Evolutionary conservation across 2,113 vertebrate genomes (phyloP).

Genomic region (Epinephelus fuscoguttatus): DNA sequence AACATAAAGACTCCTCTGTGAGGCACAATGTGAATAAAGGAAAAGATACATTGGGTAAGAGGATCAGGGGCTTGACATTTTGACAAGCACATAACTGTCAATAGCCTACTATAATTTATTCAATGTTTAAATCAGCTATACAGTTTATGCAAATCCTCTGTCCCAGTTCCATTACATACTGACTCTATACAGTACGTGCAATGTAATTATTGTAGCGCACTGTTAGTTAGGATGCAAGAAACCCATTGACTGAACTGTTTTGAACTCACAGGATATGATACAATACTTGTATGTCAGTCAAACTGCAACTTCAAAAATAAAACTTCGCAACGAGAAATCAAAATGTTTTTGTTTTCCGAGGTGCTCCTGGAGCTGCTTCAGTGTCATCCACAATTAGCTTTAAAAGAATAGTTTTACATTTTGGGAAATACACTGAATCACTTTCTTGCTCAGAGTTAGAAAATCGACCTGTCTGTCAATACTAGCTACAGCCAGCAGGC

Average conservation of each 20-base stretch:
- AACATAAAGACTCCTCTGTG: constrained; percentile 40
- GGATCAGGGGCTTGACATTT: constrained; percentile 37
- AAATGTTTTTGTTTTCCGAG: too few relatives aligned
- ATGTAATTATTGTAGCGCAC: neutral
- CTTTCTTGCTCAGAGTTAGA: too few relatives aligned
- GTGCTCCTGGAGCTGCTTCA: too few relatives aligned
- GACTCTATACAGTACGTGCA: neutral
- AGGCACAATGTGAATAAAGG: constrained; percentile 26
- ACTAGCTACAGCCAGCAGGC: neutral
- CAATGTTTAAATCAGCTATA: constrained; percentile 19
- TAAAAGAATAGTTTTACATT: neutral
- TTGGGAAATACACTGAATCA: too few relatives aligned
- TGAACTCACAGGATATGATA: neutral
- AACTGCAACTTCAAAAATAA: neutral
- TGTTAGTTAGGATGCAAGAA: neutral
- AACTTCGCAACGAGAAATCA: too few relatives aligned
- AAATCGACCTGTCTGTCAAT: neutral
- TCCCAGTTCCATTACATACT: neutral
- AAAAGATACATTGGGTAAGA: constrained; percentile 11
- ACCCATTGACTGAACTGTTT: neutral
- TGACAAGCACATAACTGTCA: constrained; percentile 14
- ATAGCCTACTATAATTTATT: constrained; percentile 23
- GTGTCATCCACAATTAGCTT: too few relatives aligned
- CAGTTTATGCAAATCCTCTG: neutral
- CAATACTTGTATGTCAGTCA: neutral